phyloP scores from a whole-genome alignment of 1,140 invertebrate species.

The Melitaea cinxia region DNA sequence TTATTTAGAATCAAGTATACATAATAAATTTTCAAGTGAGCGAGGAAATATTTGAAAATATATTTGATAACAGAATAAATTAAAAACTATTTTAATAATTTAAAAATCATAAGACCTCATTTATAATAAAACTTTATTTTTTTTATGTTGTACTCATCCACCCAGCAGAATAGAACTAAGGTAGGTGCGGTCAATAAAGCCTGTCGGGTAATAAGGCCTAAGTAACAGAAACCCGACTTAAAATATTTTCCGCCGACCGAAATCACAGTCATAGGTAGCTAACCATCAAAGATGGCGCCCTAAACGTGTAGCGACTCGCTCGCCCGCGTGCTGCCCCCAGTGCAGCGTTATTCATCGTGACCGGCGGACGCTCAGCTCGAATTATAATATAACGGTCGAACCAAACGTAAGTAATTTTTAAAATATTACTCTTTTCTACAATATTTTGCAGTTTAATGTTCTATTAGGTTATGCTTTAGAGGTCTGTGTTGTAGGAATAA shows the following conservation, averaged over 20 bases:
- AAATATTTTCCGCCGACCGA: not conserved
- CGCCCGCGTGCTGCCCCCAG: constrained; percentile 14
- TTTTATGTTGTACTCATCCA: too few species aligned
- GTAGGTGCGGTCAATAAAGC: constrained; percentile 27
- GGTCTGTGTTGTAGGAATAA: not conserved
- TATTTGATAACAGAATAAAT: too few species aligned
- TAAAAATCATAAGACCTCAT: too few species aligned
- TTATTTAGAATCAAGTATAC: too few species aligned
- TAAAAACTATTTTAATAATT: too few species aligned
- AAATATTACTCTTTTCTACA: constrained; percentile 21
- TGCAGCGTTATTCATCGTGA: constrained; percentile 17
- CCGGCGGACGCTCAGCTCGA: constrained; percentile 4
- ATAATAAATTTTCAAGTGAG: too few species aligned
- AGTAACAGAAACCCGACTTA: not conserved
- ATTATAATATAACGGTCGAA: constrained; percentile 13
- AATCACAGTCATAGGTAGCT: constrained; percentile 27
- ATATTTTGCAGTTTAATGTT: constrained; percentile 6
- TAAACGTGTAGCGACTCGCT: constrained; percentile 21
- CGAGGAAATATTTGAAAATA: too few species aligned
- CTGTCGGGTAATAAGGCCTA: constrained; percentile 26
- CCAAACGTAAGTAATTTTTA: constrained; percentile 22
- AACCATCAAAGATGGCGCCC: constrained; percentile 19
- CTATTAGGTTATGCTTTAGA: not conserved
- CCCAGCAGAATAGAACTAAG: too few species aligned
- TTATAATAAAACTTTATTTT: too few species aligned